Evolutionary conservation across 2,888 invertebrate genomes (phyloP), one percentile per base, ranked within the genome.

Genomic region (Pseudococcus jackbeardsleyi): DNA sequence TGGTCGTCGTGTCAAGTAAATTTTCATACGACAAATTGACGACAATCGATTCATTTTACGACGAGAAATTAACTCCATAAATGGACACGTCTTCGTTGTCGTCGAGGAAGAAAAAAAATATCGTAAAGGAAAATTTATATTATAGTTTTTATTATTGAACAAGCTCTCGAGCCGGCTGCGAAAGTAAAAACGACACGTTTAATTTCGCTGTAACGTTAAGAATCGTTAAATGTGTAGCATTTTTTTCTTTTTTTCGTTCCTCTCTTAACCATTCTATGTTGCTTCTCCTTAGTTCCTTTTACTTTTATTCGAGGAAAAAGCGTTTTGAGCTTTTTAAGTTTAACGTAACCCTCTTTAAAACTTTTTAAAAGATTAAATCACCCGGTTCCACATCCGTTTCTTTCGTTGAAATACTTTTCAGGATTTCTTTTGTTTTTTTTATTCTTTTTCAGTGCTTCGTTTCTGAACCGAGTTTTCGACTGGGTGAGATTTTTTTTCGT

Each of bases 151-250:
- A 72, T 72, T 72, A 33, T 46, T 42, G 33, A 64, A 64, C 64
- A 64, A 64, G 8, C 64, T 22, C 22, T 82, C 42, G 19, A 82
- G 33, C 42, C 15, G 22, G 79, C 46, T 46, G 9, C 79, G 79
- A 46, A 72, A 82, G 46, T 82, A 77, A 77, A 77, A 77, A 82
- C 79, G 79, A 82, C 79, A 82, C 79, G 79, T 82, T 82, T 82
- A 82, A 82, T 82, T 82, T 82, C 79, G 19, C 19, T 19, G 42
- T 46, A 77, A 77, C 39, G 77, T 42, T 42, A 77, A 82, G 79
- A 82, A 82, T 82, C 79, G 79, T 82, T 82, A 82, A 82, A 82
- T 19, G 79, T 59, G 85, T 85, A 85, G 85, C 64, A n/a, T 26
- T 39, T 85, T 85, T 85, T 85, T 82, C 46, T 0, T 12, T 33